Evolutionary conservation across 2,797 vertebrate species (phyloP).

Genomic region (Tangara arthus): DNA sequence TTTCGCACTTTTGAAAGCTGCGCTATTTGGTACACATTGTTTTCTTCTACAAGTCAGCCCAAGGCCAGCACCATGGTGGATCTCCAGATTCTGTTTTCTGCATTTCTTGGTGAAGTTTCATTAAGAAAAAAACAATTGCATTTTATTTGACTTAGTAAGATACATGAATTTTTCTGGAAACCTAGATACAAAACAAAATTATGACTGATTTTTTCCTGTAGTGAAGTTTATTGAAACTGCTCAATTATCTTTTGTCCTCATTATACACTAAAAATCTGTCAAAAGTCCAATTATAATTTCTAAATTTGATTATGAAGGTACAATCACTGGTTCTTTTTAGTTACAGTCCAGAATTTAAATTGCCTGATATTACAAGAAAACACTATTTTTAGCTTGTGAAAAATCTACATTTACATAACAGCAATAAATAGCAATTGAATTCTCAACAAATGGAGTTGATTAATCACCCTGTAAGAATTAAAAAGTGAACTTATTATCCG

Average conservation of each 20-base stretch:
- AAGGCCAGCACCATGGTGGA: background rate
- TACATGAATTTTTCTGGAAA: background rate
- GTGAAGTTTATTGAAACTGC: background rate
- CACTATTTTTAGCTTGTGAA: slow-evolving; percentile 41
- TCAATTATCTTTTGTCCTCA: background rate
- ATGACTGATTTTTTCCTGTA: background rate
- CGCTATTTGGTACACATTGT: background rate
- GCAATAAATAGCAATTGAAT: slow-evolving; percentile 37
- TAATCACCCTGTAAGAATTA: slow-evolving; percentile 59
- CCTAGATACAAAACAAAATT: background rate
- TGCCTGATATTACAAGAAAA: slow-evolving; percentile 32
- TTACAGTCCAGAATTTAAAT: slow-evolving; percentile 26
- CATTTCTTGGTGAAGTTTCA: background rate
- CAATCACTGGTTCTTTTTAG: slow-evolving; percentile 2
- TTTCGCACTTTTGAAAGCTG: background rate
- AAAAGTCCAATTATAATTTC: background rate
- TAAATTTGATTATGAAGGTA: background rate
- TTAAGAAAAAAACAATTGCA: background rate
- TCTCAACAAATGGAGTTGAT: slow-evolving; percentile 58
- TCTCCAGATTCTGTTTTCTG: background rate
- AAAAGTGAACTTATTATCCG: slow-evolving; percentile 61
- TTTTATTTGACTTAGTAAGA: background rate
- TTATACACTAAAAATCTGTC: background rate
- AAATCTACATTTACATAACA: slow-evolving; percentile 26
- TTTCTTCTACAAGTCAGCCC: background rate